These are phyloP conservation scores for Allobates femoralis DNA, from an alignment of 2,797 vertebrate genomes.

Conservation along the genomic window DNA sequence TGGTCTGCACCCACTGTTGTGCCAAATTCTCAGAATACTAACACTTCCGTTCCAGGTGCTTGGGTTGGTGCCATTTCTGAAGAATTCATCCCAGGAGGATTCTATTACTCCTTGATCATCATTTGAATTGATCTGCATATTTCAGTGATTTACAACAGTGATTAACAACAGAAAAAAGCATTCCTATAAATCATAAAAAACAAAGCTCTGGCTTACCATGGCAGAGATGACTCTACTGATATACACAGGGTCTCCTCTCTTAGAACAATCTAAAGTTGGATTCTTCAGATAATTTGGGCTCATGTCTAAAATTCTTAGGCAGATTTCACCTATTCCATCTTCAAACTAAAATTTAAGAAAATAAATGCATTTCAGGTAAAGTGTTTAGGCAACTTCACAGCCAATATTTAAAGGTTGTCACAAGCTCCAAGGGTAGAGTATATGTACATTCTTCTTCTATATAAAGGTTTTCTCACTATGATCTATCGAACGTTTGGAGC, in stretches of 20 bases:
- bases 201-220: constrained; percentile 75
- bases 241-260: constrained; percentile 80
- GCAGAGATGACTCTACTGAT: constrained; percentile 81
- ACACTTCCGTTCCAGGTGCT: constrained; percentile 84
- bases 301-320: constrained; percentile 85
- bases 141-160: constrained; percentile 3
- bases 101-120: constrained; percentile 84
- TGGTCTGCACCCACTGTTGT: constrained; percentile 76
- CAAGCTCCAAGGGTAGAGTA: neutral
- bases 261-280: constrained; percentile 73
- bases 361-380: neutral
- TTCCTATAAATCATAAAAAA: neutral
- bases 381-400: neutral
- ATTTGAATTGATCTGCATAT: constrained; percentile 85
- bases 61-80: constrained; percentile 78
- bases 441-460: neutral
- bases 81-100: constrained; percentile 83
- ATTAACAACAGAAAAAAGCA: neutral
- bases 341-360: constrained; percentile 78
- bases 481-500: too few relatives aligned
- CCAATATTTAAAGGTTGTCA: neutral
- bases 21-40: constrained; percentile 81
- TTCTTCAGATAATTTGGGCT: constrained; percentile 79
- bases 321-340: constrained; percentile 85
- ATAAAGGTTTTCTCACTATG: too few relatives aligned